A percentile compares a stretch with the other conserved stretches of the same genome.
Evolutionary conservation across 2,113 vertebrate species (phyloP).

Genomic region (Pangasianodon gigas): DNA sequence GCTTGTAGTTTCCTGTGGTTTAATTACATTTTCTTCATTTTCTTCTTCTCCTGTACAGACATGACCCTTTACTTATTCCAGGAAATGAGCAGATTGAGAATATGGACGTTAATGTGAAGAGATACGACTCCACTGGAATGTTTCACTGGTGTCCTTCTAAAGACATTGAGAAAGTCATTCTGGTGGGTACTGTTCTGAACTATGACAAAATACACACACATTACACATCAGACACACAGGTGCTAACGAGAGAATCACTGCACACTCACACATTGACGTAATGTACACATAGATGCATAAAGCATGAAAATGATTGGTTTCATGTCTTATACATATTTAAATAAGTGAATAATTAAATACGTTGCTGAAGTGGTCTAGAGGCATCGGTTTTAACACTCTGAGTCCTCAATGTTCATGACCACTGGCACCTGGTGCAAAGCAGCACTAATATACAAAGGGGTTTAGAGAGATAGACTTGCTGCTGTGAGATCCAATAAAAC

Average conservation of each 20-base stretch:
- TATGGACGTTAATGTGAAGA: conserved; percentile 97
- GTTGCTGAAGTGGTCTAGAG: not conserved
- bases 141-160: conserved; percentile 98
- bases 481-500: not conserved
- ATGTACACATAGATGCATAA: too few relatives aligned
- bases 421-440: not conserved
- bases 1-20: not conserved
- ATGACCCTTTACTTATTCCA: conserved; percentile 94
- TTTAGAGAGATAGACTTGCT: not conserved
- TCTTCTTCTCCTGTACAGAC: conserved; percentile 72
- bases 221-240: not conserved
- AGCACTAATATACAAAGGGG: not conserved
- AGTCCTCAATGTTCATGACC: not conserved
- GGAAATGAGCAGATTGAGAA: conserved; percentile 97
- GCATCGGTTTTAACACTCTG: not conserved
- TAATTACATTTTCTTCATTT: not conserved
- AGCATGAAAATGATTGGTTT: not conserved
- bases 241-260: not conserved
- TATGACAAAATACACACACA: not conserved
- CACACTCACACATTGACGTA: not conserved
- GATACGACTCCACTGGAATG: conserved; percentile 98
- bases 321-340: not conserved
- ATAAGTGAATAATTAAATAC: not conserved
- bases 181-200: conserved; percentile 80
- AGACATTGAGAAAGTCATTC: conserved; percentile 97